Conservation (phyloP, 2,797 vertebrate species). For the Squalus acanthias region DNA sequence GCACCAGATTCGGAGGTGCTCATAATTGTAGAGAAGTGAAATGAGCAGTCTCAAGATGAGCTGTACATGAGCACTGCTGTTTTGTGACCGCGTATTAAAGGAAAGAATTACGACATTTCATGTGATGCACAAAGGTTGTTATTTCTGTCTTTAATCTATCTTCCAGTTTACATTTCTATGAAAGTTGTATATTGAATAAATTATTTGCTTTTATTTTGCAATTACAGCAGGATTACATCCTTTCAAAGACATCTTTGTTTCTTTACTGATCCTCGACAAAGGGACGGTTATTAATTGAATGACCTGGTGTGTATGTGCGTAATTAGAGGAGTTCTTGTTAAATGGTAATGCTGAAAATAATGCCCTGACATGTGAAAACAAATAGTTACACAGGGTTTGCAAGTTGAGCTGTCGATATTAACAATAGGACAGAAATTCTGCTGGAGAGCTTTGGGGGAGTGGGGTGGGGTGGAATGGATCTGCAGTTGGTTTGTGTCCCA, state of each 20-base stretch:
- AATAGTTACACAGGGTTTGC: background rate
- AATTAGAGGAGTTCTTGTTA: background rate
- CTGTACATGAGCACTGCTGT: background rate
- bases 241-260: background rate
- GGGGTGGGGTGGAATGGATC: background rate
- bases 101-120: background rate
- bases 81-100: background rate
- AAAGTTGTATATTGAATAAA: background rate
- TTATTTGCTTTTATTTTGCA: background rate
- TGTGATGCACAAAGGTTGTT: background rate
- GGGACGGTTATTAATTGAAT: background rate
- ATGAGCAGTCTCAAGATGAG: background rate
- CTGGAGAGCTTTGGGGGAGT: background rate
- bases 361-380: background rate
- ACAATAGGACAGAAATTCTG: background rate
- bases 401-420: background rate
- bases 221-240: background rate
- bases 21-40: background rate
- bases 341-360: background rate
- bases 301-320: background rate
- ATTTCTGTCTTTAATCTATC: background rate
- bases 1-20: background rate
- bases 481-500: background rate
- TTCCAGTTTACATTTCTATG: background rate
- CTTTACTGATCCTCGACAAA: background rate